A percentile compares a stretch with the other conserved stretches of the same genome.
Evolutionary conservation across 1,140 invertebrate genomes (phyloP).

Genomic region (Mactra quadrangularis): DNA sequence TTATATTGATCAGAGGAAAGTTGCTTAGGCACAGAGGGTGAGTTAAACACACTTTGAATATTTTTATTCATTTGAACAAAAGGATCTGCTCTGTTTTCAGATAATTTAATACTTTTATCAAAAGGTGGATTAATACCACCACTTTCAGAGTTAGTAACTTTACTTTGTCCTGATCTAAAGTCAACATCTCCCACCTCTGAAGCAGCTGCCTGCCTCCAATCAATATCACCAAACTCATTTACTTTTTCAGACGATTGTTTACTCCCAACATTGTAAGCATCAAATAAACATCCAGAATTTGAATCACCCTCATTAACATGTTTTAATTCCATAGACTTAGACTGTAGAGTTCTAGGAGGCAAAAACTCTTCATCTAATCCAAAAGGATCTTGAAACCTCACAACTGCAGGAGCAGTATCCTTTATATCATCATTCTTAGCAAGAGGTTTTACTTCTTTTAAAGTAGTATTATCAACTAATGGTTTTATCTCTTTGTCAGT

Average conservation of each 20-base stretch:
- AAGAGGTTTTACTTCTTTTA: neutral
- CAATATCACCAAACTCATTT: constrained; percentile 49
- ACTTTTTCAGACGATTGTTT: constrained; percentile 9
- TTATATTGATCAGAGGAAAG: neutral
- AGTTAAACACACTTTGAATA: constrained; percentile 16
- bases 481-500: neutral
- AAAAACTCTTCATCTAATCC: constrained; percentile 9
- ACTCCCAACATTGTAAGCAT: constrained; percentile 39
- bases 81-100: neutral
- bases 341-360: neutral
- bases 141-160: neutral
- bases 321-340: neutral
- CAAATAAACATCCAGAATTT: constrained; percentile 24
- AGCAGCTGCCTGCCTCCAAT: constrained; percentile 40
- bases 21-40: neutral
- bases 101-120: neutral
- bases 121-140: neutral
- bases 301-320: constrained; percentile 5
- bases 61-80: constrained; percentile 31
- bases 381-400: constrained; percentile 29
- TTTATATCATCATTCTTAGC: constrained; percentile 18
- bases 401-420: neutral
- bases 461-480: neutral
- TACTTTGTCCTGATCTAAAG: neutral
- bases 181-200: constrained; percentile 51